phyloP scores from a whole-genome alignment of 2,888 invertebrate genomes.

The Heliconius ismenius region DNA sequence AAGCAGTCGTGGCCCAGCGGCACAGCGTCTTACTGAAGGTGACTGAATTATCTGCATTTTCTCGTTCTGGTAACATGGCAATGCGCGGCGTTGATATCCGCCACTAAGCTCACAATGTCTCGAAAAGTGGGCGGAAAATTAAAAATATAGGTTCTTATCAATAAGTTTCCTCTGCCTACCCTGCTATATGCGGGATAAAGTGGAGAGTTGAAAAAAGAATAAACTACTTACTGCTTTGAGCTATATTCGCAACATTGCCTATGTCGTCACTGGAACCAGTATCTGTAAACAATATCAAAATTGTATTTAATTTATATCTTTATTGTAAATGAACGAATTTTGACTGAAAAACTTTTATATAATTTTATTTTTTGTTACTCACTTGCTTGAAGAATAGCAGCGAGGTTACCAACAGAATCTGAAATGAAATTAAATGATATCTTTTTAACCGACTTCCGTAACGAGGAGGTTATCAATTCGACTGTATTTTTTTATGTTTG shows the following conservation, averaged over 20 bases:
- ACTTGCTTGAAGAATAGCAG: neutral
- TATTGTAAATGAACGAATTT: neutral
- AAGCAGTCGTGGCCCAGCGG: no score
- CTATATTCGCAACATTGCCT: conserved; percentile 19
- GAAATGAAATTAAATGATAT: neutral
- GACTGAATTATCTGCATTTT: no score
- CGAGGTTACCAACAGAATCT: neutral
- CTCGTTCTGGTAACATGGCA: no score
- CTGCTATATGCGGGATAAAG: neutral
- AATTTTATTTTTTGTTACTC: neutral
- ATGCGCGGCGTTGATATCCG: no score
- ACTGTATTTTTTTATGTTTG: no score
- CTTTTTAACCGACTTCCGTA: neutral
- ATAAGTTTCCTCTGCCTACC: neutral
- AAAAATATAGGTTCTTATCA: no score
- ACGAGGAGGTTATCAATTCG: no score
- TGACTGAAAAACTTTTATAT: neutral
- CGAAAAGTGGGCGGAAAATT: neutral
- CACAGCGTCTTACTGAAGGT: no score
- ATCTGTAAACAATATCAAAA: conserved; percentile 1
- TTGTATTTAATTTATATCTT: neutral
- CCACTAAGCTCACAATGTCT: neutral
- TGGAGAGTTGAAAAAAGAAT: neutral
- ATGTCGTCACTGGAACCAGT: neutral
- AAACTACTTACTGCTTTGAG: conserved; percentile 29